Conservation (phyloP, 1,140 invertebrate species). For the Zaprionus nigranus region DNA sequence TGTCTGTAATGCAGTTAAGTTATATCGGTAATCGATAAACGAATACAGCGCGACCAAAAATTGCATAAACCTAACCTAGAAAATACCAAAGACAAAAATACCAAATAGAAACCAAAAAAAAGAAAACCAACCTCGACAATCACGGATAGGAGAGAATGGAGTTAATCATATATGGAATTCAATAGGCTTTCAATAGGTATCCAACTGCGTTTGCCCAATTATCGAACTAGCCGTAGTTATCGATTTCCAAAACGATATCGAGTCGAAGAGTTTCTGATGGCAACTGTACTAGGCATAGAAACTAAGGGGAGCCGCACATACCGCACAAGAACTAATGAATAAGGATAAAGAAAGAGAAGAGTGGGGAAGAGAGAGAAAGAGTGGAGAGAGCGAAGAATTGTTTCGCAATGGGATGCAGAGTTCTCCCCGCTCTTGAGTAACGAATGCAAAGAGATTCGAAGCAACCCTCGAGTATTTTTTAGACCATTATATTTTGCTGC, state of each 20-base stretch:
- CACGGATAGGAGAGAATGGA: conserved; percentile 57
- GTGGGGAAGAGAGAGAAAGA: no score
- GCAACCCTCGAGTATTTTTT: conserved; percentile 5
- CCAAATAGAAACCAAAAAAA: conserved; percentile 36
- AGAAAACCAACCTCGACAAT: conserved; percentile 74
- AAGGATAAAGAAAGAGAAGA: neutral
- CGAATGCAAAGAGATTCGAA: neutral
- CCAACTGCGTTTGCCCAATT: conserved; percentile 34
- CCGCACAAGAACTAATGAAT: conserved; percentile 38
- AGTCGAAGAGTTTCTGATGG: conserved; percentile 18
- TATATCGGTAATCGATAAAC: neutral
- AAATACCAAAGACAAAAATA: conserved; percentile 40
- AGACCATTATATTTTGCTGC: conserved; percentile 6
- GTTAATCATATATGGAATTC: conserved; percentile 62
- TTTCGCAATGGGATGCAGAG: neutral
- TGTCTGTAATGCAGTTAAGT: conserved; percentile 15
- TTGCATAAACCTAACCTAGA: conserved; percentile 14
- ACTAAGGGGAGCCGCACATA: conserved; percentile 37
- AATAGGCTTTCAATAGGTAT: conserved; percentile 44
- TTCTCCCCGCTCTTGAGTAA: neutral
- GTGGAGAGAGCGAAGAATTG: neutral
- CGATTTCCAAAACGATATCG: neutral
- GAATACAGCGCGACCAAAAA: neutral
- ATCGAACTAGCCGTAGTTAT: conserved; percentile 10
- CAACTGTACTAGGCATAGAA: conserved; percentile 33